Evolutionary conservation across 2,113 vertebrate species (phyloP), one percentile per base, ranked within the genome.

Genomic region (Nycticryphes semicollaris): DNA sequence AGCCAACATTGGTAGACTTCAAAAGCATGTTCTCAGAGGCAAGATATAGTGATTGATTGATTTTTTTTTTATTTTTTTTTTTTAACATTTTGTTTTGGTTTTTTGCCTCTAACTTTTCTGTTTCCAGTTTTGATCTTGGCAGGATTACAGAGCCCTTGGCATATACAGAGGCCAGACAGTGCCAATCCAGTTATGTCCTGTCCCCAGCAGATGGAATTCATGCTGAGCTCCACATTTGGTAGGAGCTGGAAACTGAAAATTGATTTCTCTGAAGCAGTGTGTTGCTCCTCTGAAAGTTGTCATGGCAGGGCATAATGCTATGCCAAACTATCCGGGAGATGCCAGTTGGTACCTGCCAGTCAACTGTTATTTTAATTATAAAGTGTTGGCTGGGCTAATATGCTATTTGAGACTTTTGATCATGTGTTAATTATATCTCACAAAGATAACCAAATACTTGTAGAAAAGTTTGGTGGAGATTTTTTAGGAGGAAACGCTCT

Each of bases 281-380:
- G 4, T 62, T 63, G 45, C 63, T 93, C 21, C 72, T 77, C 62
- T 18, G 90, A 39, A 92, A 80, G 75, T 9, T 76, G 67, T 86
- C 9, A 31, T 59, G 64, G 80, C 51, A 81, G 73, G 56, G 39
- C 19, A 8, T 43, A 63, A 50, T 17, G 27, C 39, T 86, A 81
- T 94, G 89, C 60, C 69, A 89, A 45, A 64, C 11, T 60, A 64
- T 82, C 57, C 64, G 57, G 59, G 79, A 80, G 79, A 69, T 94
- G 88, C 79, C 96, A 93, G 85, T 14, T 95, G 90, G 87, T 72
- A 82, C 67, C 88, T 94, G 90, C 88, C 90, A 95, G 67, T 96
- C 89, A 91, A 48, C 45, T 47, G 1, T 18, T 78, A 81, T 51
- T 87, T 78, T 47, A 24, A 27, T 72, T 82, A 39, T 79, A 1